Base-by-base conservation (phyloP, 2,888 invertebrate species). In the Pomacea canaliculata region DNA sequence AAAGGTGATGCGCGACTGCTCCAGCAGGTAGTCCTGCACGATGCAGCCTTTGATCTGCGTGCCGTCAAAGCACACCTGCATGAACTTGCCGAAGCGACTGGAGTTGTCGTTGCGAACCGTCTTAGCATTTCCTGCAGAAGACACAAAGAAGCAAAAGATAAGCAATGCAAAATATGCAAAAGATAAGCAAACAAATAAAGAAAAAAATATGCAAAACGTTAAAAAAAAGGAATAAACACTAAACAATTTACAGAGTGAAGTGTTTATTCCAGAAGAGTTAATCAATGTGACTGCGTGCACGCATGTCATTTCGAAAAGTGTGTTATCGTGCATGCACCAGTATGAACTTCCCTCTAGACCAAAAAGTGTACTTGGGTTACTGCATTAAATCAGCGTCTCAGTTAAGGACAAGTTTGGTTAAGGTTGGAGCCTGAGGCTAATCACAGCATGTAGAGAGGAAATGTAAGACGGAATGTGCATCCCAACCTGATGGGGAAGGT, bases 31-130 rank as follows among this genome's bases (percentile, higher is more conserved):
- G 91, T 98, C 97, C 93, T 94, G 87, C 56, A 90, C 85, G 73
- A 88, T 87, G 81, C 88, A 88, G 66, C 88, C 88, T 78, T 86
- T 87, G 76, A 88, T 88, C 74, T 88, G 85, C 67, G 81, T 92
- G 92, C 92, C 85, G 92, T 95, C 95, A 91, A 98, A 98, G 90
- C 96, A 96, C 68, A 98, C 95, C 92, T 98, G 97, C 85, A 98
- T 93, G 90, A 97, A 97, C 92, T 98, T 98, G 82, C 98, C 98
- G 89, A 98, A 98, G 80, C 98, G 93, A 85, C 97, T 97, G 89
- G 97, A 97, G 91, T 98, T 98, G 91, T 98, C 97, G 91, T 99
- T 99, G 87, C 96, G 94, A 76, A 96, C 95, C 23, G 98, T 98
- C 88, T 97, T 95, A 10, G 99, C 98, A 91, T 98, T 97, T n/a